Base-by-base conservation (phyloP, 1,140 invertebrate species). In the Pseudoatta argentina region DNA sequence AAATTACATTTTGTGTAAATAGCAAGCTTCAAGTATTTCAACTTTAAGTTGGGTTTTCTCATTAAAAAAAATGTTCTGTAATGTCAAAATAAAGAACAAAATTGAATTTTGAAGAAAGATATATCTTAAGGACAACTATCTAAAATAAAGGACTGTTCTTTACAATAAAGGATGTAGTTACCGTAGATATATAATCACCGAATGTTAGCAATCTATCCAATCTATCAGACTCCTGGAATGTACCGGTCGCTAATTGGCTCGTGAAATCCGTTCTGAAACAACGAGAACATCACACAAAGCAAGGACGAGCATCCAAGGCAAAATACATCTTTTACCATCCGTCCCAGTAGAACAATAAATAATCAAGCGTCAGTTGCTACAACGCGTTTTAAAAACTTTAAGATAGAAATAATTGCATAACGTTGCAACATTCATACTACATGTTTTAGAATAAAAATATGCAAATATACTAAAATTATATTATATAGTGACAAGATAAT, bases 191-290 rank as follows among this genome's bases (percentile, higher is more conserved):
- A 55, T 39, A 55, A 82, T 72, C 64, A 6, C 8, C 51, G 21
- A 69, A 44, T 39, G 16, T 57, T 57, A 27, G 3, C 78, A 16
- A 59, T 27, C 48, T 6, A 48, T 59, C 53, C 78, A 16, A 59
- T 27, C 48, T 6, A 48, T 59, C 66, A 16, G 5, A 44, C 14
- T 48, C 10, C 39, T 30, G 18, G 5, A 78, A 18, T n/a, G 63
- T 34, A 51, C 16, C 39, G 30, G n/a, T 67, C 44, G 16, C 16
- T 59, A 82, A 82, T 82, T 53, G 48, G 16, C 48, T 18, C 67
- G 34, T 21, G 78, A 24, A 72, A 59, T 81, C 51, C 30, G 66
- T 72, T 48, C 3, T 69, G 18, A 82, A 64, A 64, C 24, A 61
- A 83, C 44, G 44, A 77, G 39, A 61, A 61, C 18, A 16, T 72